phyloP scores from a whole-genome alignment of 2,888 invertebrate species.

The Zele albiditarsus region DNA sequence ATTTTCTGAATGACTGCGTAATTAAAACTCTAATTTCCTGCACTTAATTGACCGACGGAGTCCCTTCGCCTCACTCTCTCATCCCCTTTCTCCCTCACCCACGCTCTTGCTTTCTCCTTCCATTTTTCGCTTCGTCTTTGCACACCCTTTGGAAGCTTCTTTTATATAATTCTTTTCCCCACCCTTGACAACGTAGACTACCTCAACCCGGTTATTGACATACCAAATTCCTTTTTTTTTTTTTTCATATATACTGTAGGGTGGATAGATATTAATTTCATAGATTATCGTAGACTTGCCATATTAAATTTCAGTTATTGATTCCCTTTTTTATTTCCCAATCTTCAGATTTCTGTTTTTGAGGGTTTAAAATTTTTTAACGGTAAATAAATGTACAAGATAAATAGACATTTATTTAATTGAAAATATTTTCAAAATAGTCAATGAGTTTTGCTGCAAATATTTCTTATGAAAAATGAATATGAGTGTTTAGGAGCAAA shows the following conservation, averaged over 20 bases:
- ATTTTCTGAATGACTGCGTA: constrained; percentile 74
- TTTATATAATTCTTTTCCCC: constrained; percentile 42
- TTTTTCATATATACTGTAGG: background rate
- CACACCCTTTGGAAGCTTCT: constrained; percentile 41
- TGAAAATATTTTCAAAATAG: background rate
- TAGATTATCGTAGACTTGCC: background rate
- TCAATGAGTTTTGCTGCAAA: too few species aligned
- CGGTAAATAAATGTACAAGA: too few species aligned
- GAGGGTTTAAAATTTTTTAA: too few species aligned
- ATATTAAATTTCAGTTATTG: background rate
- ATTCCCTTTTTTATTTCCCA: background rate
- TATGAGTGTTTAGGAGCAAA: too few species aligned
- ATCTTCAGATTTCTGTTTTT: background rate
- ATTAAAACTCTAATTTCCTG: constrained; percentile 74
- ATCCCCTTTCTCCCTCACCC: constrained; percentile 24
- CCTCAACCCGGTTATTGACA: constrained; percentile 30
- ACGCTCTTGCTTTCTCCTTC: constrained; percentile 27
- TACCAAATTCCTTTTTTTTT: constrained; percentile 24
- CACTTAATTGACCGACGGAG: constrained; percentile 72
- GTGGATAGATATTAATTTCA: background rate
- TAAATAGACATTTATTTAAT: background rate
- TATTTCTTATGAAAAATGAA: too few species aligned
- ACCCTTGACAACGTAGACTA: constrained; percentile 29
- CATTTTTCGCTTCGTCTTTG: constrained; percentile 43
- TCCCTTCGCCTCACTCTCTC: constrained; percentile 61